A percentile compares a stretch with the other conserved stretches of the same genome.
Evolutionary conservation across 2,888 invertebrate genomes (phyloP).

Genomic region (Crossocerus cetratus): DNA sequence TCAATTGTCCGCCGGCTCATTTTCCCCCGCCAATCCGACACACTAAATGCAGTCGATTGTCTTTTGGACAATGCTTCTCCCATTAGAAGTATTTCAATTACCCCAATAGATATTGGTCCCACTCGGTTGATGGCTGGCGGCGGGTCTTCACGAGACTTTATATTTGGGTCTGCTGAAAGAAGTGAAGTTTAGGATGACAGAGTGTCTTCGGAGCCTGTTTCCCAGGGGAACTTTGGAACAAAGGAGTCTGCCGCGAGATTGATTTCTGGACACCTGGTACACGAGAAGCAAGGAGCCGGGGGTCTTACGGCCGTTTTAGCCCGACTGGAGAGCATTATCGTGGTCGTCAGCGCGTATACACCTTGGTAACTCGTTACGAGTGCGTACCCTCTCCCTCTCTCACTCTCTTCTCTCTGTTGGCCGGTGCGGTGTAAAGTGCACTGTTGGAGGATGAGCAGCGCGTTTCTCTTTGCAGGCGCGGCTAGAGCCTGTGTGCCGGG

Average conservation of each 20-base stretch:
- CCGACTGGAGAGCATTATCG: constrained; percentile 48
- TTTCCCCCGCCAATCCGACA: constrained; percentile 19
- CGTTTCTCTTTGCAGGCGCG: constrained; percentile 12
- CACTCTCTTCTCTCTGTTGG: no score
- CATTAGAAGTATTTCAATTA: neutral
- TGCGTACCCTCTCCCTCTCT: neutral
- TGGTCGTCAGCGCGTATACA: constrained; percentile 51
- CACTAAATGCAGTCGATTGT: neutral
- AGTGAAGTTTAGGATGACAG: neutral
- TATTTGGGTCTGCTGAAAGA: neutral
- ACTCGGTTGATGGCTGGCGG: no score
- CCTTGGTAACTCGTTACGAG: constrained; percentile 48
- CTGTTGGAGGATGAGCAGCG: constrained; percentile 32
- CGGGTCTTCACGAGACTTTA: no score
- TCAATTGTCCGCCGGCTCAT: constrained; percentile 53
- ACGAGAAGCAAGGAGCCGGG: constrained; percentile 27
- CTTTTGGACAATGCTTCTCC: neutral
- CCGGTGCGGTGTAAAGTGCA: neutral
- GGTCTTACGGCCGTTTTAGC: constrained; percentile 58
- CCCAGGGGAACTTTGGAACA: constrained; percentile 17
- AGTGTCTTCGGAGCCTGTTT: neutral
- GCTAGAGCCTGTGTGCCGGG: constrained; percentile 34
- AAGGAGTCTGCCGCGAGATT: constrained; percentile 40
- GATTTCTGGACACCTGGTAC: constrained; percentile 61
- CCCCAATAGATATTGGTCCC: neutral